phyloP scores from a whole-genome alignment of 2,888 invertebrate genomes.

The Odiellus spinosus region DNA sequence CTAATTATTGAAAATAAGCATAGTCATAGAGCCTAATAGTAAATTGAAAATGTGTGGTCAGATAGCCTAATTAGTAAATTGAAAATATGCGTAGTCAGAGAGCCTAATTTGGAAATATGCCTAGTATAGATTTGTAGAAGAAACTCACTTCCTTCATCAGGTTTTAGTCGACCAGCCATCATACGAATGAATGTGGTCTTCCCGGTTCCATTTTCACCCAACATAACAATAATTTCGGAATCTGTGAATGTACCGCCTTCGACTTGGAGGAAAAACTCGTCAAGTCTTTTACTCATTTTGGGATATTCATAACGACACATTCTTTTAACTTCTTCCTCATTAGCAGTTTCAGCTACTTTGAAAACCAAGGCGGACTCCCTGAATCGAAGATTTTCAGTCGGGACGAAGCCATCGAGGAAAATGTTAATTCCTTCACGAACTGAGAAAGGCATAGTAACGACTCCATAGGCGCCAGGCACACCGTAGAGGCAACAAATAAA shows the following conservation, averaged over 20 bases:
- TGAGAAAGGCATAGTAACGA: conserved; percentile 99
- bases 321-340: conserved; percentile 90
- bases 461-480: conserved; percentile 95
- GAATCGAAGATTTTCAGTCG: conserved; percentile 96
- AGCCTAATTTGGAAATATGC: too few species aligned
- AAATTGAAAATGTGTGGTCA: too few species aligned
- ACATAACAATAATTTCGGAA: conserved; percentile 92
- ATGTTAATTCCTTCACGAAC: conserved; percentile 99
- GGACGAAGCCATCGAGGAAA: conserved; percentile 97
- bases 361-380: conserved; percentile 91
- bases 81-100: too few species aligned
- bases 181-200: conserved; percentile 98
- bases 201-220: conserved; percentile 95
- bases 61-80: too few species aligned
- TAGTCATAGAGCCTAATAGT: too few species aligned
- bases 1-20: too few species aligned
- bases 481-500: conserved; percentile 98
- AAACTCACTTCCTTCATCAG: conserved; percentile 55
- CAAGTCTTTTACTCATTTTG: conserved; percentile 54
- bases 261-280: conserved; percentile 50
- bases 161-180: conserved; percentile 86
- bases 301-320: conserved; percentile 96
- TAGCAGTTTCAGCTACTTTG: conserved; percentile 95
- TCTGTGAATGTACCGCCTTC: conserved; percentile 90
- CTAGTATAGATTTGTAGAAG: too few species aligned